Conservation (phyloP, 2,797 vertebrate genomes). For the Petrocephalus schoutedeni region DNA sequence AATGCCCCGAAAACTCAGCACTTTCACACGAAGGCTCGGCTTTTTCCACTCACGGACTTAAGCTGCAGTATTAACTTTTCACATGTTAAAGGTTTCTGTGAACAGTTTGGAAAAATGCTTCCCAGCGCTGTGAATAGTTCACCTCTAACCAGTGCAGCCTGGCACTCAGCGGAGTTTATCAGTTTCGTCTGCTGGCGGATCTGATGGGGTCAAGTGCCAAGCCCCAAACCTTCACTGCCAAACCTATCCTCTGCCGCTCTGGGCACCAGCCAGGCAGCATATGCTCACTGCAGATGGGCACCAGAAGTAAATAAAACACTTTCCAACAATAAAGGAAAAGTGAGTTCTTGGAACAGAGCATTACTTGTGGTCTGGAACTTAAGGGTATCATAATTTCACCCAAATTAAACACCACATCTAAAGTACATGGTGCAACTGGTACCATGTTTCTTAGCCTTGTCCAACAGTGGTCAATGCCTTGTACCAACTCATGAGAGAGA, state of each 20-base stretch:
- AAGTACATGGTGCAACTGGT: background rate
- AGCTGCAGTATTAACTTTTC: background rate
- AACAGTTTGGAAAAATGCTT: slow-evolving; percentile 4
- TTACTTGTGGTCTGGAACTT: slow-evolving; percentile 11
- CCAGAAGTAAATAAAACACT: slow-evolving; percentile 4
- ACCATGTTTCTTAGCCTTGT: background rate
- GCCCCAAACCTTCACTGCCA: slow-evolving; percentile 14
- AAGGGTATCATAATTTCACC: background rate
- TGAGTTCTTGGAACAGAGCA: background rate
- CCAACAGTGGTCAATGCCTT: background rate
- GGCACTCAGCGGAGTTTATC: background rate
- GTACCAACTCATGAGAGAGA: background rate
- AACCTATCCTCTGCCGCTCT: background rate
- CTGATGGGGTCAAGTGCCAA: slow-evolving; percentile 12
- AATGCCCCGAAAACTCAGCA: background rate
- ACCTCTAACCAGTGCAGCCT: background rate
- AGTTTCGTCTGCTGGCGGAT: background rate
- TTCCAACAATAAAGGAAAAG: slow-evolving; percentile 17
- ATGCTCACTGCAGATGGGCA: background rate
- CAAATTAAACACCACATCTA: slow-evolving; percentile 16
- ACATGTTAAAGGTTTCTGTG: background rate
- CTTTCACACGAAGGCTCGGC: background rate
- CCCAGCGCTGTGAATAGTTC: background rate
- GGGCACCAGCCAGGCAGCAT: background rate
- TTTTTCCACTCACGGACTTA: background rate